Evolutionary conservation across 2,888 invertebrate species (phyloP).

Genomic region (Chymomyza amoena): DNA sequence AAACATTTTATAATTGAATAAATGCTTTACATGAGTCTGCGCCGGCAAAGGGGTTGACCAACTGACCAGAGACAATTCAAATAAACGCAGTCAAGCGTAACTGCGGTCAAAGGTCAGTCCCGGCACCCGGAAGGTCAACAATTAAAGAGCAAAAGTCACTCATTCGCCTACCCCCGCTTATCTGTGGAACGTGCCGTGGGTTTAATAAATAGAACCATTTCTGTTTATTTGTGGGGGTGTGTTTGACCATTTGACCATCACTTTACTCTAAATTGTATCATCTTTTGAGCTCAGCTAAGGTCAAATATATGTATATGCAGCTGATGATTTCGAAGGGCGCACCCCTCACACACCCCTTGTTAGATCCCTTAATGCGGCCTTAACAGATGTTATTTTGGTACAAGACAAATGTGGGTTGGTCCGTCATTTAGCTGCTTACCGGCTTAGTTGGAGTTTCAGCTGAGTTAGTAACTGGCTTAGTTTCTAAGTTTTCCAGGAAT

Average conservation of each 20-base stretch:
- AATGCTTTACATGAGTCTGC: slow-evolving; percentile 13
- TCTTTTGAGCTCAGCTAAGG: slow-evolving; percentile 38
- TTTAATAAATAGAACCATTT: background rate
- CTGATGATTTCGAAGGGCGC: background rate
- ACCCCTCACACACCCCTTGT: background rate
- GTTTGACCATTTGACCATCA: slow-evolving; percentile 19
- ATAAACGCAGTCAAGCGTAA: background rate
- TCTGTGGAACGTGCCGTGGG: background rate
- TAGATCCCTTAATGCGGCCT: slow-evolving; percentile 56
- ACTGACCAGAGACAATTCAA: background rate
- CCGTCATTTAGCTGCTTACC: background rate
- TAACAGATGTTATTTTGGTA: slow-evolving; percentile 56
- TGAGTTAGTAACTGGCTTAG: background rate
- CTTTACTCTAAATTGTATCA: slow-evolving; percentile 52
- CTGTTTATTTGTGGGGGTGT: background rate
- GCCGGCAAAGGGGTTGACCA: slow-evolving; percentile 34
- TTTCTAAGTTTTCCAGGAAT: background rate
- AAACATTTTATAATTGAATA: slow-evolving; percentile 69
- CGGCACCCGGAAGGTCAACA: slow-evolving; percentile 2
- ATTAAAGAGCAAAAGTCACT: background rate
- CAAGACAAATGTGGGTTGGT: background rate
- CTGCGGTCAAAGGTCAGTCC: background rate
- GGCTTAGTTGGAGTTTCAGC: background rate
- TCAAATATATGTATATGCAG: background rate
- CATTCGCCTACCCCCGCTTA: background rate